Conservation (phyloP, 2,797 vertebrate species). For the Oreochromis mossambicus region DNA sequence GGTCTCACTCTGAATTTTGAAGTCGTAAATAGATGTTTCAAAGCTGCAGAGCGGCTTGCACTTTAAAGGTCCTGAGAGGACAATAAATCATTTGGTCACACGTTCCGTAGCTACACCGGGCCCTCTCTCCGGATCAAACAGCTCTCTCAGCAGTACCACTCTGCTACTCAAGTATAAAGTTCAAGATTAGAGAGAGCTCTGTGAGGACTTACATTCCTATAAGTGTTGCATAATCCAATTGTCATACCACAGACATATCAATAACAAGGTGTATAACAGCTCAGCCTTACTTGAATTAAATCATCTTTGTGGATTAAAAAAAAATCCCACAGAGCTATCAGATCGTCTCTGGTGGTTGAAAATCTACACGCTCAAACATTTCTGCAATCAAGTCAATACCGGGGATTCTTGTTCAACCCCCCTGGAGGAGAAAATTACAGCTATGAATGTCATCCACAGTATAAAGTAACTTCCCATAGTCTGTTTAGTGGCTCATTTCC, state of each 20-base stretch:
- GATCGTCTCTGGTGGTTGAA: not conserved
- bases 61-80: slow-evolving; percentile 38
- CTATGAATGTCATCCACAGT: not conserved
- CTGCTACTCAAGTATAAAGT: not conserved
- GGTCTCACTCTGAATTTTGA: slow-evolving; percentile 43
- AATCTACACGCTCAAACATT: not conserved
- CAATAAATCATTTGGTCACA: slow-evolving; percentile 52
- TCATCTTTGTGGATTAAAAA: not conserved
- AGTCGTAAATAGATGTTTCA: slow-evolving; percentile 51
- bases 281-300: not conserved
- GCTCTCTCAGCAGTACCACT: slow-evolving; percentile 27
- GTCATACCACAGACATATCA: not conserved
- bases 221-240: not conserved
- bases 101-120: not conserved
- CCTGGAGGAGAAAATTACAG: not conserved
- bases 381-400: not conserved
- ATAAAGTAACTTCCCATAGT: not conserved
- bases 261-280: not conserved
- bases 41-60: slow-evolving; percentile 23
- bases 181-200: not conserved
- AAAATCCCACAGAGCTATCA: not conserved
- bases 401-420: not conserved
- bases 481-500: not conserved
- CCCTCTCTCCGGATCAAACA: slow-evolving; percentile 31
- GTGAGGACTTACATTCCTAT: not conserved